These are phyloP conservation scores for Erpornis zantholeuca DNA, from an alignment of 2,113 vertebrate genomes.

Conservation along the genomic window DNA sequence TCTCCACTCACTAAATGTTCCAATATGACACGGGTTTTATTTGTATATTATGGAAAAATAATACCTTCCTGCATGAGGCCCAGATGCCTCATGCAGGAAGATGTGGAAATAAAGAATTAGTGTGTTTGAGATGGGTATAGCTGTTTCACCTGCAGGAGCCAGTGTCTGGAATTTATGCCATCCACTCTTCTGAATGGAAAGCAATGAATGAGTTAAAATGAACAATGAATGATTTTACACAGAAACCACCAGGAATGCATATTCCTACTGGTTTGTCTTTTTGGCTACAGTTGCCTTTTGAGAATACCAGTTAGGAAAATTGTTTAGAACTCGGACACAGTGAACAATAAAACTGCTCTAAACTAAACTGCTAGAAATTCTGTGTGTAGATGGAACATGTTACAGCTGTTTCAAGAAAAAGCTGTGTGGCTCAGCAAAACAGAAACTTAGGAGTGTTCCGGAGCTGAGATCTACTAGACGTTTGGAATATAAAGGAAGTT, in stretches of 20 bases:
- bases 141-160: background rate
- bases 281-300: constrained; percentile 41
- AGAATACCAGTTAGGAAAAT: constrained; percentile 43
- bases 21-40: background rate
- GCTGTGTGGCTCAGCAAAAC: background rate
- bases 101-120: background rate
- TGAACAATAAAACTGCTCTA: constrained; percentile 30
- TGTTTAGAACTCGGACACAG: constrained; percentile 19
- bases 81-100: background rate
- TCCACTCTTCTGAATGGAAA: background rate
- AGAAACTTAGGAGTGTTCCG: background rate
- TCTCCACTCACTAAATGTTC: background rate
- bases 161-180: background rate
- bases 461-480: background rate
- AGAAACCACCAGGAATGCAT: constrained; percentile 52
- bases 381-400: background rate
- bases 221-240: constrained; percentile 46
- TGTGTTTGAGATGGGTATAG: background rate
- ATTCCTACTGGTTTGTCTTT: constrained; percentile 48
- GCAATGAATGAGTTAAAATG: constrained; percentile 44
- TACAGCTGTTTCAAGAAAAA: background rate
- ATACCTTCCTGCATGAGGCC: background rate
- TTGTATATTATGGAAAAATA: background rate
- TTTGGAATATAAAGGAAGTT: background rate
- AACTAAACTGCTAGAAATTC: background rate